Conservation (phyloP, 2,797 vertebrate species). For the Acrossocheilus fasciatus region DNA sequence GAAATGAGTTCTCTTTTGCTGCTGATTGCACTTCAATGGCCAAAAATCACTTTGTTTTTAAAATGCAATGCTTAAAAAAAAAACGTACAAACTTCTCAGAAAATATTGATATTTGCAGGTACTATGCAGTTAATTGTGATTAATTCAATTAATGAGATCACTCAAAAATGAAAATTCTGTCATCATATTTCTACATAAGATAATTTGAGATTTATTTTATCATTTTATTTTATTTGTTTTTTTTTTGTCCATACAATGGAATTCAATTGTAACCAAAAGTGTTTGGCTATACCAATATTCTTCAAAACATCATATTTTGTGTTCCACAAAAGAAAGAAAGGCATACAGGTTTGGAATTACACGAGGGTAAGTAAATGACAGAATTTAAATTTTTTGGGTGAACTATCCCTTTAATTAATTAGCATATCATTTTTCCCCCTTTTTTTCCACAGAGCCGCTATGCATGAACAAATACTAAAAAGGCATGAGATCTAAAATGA, state of each 20-base stretch:
- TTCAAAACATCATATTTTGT: not conserved
- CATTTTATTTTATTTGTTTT: no score
- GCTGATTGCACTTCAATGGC: no score
- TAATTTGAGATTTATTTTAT: not conserved
- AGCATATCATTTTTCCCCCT: accelerated
- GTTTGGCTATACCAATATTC: not conserved
- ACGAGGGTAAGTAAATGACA: not conserved
- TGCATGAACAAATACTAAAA: slow-evolving; percentile 1
- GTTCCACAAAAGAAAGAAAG: not conserved
- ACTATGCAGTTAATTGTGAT: not conserved
- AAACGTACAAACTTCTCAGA: not conserved
- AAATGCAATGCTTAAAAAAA: no score
- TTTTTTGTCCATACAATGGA: not conserved
- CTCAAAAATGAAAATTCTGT: not conserved
- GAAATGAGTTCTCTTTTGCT: no score
- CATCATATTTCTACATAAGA: not conserved
- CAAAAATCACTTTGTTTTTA: no score
- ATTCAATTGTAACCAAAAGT: not conserved
- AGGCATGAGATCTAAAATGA: slow-evolving; percentile 23
- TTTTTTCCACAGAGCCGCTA: not conserved
- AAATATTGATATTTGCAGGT: not conserved
- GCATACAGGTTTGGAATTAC: not conserved
- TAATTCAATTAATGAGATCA: not conserved
- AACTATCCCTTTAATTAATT: not conserved
- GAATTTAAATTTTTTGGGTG: not conserved